Base-by-base conservation (phyloP, 2,797 vertebrate species). In the Zonotrichia albicollis region DNA sequence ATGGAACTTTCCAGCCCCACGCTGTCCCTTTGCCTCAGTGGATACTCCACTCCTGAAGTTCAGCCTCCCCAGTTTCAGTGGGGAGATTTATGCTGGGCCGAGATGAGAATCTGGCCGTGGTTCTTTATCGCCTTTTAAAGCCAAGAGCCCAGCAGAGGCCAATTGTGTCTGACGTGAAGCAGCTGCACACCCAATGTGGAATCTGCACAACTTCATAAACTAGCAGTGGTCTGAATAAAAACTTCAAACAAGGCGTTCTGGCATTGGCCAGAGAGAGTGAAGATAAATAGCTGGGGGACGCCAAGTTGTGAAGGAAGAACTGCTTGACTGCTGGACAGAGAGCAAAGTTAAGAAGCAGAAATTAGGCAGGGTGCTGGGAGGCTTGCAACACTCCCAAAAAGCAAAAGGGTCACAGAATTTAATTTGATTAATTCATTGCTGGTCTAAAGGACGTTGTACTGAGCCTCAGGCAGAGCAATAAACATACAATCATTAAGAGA, bases 201-300 rank as follows among this genome's bases (percentile, higher is more conserved):
- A 94, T 95, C 90, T 91, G 87, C 85, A 91, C 70, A 96, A 94
- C 89, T 96, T 76, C 87, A 87, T 93, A 96, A 91, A 95, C 89
- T 92, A 90, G 94, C 84, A 95, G 91, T 94, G 87, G 76, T 84
- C 96, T 95, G 97, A 97, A 97, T 96, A 96, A 96, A 97, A 97
- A 95, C 78, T 95, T 96, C 85, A 96, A 97, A 90, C 55, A 93
- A 95, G 85, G 87, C 50, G 40, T 87, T 87, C 62, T 87, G 90
- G 95, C 29, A n/a, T 67, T 95, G 95, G 86, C 89, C 97, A 97
- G 95, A 71, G 67, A 79, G 45, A 91, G 71, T 1, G 29, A 97
- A 97, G 96, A 97, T 94, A 95, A 97, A 97, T 94, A 73, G 77
- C 83, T 80, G 54, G 23, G 73, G 82, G 87, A 93, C 4, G 75